Evolutionary conservation across 2,888 invertebrate genomes (phyloP).

Genomic region (Calameuta idolon): DNA sequence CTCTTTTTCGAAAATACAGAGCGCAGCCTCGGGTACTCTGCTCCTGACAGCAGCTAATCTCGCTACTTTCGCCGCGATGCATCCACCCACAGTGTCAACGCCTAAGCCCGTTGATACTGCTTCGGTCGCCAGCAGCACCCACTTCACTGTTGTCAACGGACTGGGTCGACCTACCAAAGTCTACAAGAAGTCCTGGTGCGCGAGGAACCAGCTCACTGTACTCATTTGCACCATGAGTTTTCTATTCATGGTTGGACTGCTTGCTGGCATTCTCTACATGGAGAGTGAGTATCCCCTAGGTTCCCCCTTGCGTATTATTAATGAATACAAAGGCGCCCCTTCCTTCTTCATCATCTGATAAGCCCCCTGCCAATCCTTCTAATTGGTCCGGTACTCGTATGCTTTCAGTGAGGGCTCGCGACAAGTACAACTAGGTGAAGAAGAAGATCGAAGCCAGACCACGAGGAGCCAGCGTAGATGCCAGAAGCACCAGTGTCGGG

Average conservation of each 20-base stretch:
- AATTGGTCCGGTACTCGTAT: background rate
- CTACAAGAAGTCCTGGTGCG: constrained; percentile 76
- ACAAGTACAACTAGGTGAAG: constrained; percentile 55
- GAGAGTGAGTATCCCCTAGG: constrained; percentile 77
- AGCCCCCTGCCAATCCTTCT: background rate
- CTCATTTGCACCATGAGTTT: constrained; percentile 86
- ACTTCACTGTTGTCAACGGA: constrained; percentile 88
- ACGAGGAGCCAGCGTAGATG: constrained; percentile 15
- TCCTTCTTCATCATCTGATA: background rate
- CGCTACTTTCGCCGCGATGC: constrained; percentile 66
- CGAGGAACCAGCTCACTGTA: constrained; percentile 84
- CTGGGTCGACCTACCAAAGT: constrained; percentile 75
- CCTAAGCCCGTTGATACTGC: constrained; percentile 75
- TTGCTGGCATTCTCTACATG: constrained; percentile 84
- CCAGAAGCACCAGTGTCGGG: background rate
- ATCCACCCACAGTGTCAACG: constrained; percentile 64
- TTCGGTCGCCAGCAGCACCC: constrained; percentile 87
- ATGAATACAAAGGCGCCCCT: too few species aligned
- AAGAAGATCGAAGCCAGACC: constrained; percentile 20
- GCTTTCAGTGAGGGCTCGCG: constrained; percentile 70
- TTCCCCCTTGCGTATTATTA: background rate
- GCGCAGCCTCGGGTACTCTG: constrained; percentile 83
- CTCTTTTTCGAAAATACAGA: constrained; percentile 68
- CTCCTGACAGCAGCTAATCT: constrained; percentile 84
- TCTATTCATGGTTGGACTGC: constrained; percentile 82